Evolutionary conservation across 2,888 invertebrate genomes (phyloP).

Genomic region (Acleris holmiana): DNA sequence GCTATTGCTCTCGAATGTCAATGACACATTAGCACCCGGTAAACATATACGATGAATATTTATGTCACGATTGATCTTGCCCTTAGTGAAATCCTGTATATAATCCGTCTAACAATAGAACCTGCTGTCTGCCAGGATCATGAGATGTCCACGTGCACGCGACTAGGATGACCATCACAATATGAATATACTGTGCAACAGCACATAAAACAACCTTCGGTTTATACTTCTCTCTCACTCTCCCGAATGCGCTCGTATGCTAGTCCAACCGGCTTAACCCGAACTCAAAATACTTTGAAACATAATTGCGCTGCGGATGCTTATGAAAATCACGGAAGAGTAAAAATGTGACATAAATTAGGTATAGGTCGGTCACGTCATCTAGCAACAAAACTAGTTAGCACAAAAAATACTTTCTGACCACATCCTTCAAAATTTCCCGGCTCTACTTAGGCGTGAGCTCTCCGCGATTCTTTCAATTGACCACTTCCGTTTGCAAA

Average conservation of each 20-base stretch:
- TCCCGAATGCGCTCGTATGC: no score
- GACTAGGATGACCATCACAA: constrained; percentile 5
- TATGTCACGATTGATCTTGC: constrained; percentile 50
- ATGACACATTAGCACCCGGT: constrained; percentile 45
- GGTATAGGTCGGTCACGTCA: background rate
- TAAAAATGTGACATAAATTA: background rate
- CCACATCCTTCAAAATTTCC: constrained; percentile 25
- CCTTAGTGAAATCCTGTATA: constrained; percentile 45
- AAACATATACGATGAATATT: constrained; percentile 54
- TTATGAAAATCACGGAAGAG: background rate
- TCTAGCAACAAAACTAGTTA: constrained; percentile 11
- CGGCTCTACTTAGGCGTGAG: constrained; percentile 11
- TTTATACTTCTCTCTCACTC: no score
- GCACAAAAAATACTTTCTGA: constrained; percentile 2
- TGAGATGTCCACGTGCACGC: constrained; percentile 14
- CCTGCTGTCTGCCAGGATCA: constrained; percentile 28
- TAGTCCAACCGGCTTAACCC: no score
- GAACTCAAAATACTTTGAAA: no score
- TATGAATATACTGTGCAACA: background rate
- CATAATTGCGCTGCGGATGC: no score
- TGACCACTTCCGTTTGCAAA: constrained; percentile 37
- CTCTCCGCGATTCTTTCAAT: constrained; percentile 17
- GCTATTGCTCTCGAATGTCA: constrained; percentile 30
- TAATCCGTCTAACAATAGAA: constrained; percentile 34
- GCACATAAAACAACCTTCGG: no score